These are phyloP conservation scores for Quadriops clusia DNA, from an alignment of 2,888 invertebrate genomes.

Conservation along the genomic window DNA sequence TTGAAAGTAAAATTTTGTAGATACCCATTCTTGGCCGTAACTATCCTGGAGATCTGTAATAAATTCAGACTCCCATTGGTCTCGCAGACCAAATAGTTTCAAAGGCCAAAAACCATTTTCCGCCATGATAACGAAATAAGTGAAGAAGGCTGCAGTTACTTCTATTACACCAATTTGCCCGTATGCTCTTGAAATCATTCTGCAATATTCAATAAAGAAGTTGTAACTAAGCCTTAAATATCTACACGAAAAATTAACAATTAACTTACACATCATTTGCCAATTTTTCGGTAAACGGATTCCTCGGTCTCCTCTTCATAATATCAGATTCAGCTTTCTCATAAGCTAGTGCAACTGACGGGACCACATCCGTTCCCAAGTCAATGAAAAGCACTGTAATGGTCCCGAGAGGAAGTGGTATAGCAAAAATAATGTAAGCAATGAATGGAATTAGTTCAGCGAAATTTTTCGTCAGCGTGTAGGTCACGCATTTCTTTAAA, in stretches of 20 bases:
- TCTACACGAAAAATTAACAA: too few species aligned
- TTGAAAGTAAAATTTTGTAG: too few species aligned
- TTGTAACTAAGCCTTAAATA: too few species aligned
- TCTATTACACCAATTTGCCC: conserved; percentile 99
- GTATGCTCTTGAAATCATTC: conserved; percentile 98
- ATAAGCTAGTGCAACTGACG: conserved; percentile 96
- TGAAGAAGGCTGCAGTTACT: conserved; percentile 99
- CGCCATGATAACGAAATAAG: conserved; percentile 99
- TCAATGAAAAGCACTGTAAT: conserved; percentile 98
- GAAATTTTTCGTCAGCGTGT: conserved; percentile 93
- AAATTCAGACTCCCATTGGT: conserved; percentile 97
- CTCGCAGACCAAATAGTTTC: conserved; percentile 85
- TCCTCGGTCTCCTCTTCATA: conserved; percentile 96
- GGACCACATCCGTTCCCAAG: conserved; percentile 98
- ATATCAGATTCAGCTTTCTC: conserved; percentile 97
- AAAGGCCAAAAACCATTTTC: conserved; percentile 95
- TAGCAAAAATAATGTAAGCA: conserved; percentile 89
- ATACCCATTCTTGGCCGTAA: conserved; percentile 99
- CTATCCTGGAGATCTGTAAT: conserved; percentile 97
- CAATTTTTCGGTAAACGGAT: conserved; percentile 94
- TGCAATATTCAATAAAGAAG: too few species aligned
- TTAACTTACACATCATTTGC: conserved; percentile 99
- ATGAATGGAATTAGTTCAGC: conserved; percentile 97
- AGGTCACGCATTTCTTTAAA: conserved; percentile 95
- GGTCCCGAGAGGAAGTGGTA: conserved; percentile 90